phyloP scores from a whole-genome alignment of 2,888 invertebrate species.

The Eristalinus sepulchralis region DNA sequence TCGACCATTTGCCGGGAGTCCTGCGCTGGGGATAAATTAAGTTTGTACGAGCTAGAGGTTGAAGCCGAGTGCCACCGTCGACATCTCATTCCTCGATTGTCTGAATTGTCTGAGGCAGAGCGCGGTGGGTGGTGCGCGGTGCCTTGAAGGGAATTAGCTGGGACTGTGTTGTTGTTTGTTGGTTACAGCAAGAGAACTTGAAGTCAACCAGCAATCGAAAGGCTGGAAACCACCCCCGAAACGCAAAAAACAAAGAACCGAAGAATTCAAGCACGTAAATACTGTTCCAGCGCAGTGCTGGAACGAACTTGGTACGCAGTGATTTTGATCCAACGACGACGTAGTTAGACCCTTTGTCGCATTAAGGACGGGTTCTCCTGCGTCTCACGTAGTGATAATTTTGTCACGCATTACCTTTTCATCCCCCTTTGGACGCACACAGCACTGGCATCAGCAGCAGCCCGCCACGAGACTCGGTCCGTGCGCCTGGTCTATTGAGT shows the following conservation, averaged over 20 bases:
- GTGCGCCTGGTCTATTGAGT: conserved; percentile 22
- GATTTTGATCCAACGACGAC: conserved; percentile 32
- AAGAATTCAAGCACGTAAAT: conserved; percentile 14
- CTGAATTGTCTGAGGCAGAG: conserved; percentile 28
- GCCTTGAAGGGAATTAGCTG: conserved; percentile 47
- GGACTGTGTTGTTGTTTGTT: conserved; percentile 39
- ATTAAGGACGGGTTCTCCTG: conserved; percentile 1
- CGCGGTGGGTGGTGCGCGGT: neutral
- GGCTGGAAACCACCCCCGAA: conserved; percentile 37
- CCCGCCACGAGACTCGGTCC: neutral
- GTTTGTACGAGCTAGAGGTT: conserved; percentile 26
- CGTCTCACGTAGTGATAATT: conserved; percentile 51
- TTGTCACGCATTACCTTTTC: conserved; percentile 62
- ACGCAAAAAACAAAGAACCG: conserved; percentile 14
- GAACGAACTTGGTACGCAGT: conserved; percentile 37
- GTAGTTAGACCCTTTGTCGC: conserved; percentile 53
- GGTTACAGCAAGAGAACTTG: conserved; percentile 30
- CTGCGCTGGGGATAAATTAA: conserved; percentile 38
- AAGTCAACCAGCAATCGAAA: conserved; percentile 17
- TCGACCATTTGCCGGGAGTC: neutral
- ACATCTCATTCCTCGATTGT: conserved; percentile 20
- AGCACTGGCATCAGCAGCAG: neutral
- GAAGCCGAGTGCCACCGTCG: neutral
- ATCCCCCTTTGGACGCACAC: conserved; percentile 34
- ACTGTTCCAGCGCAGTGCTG: conserved; percentile 2